These are phyloP conservation scores for Atopsyche davidsoni DNA, from an alignment of 1,140 invertebrate genomes.

Conservation along the genomic window DNA sequence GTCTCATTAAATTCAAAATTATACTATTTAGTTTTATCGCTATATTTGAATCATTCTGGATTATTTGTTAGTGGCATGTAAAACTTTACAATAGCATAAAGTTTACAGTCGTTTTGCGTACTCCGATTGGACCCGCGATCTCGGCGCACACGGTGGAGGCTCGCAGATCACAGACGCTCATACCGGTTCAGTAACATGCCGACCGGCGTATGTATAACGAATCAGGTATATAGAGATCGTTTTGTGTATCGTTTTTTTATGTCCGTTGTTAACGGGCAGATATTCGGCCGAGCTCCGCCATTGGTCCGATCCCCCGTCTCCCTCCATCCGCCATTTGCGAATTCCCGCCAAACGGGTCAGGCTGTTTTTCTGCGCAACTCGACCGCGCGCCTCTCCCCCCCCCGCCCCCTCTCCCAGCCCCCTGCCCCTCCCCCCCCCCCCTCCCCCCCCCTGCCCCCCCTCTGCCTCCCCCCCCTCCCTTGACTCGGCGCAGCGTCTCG, in stretches of 20 bases:
- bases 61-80: too few relatives aligned
- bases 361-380: slow-evolving; percentile 16
- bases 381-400: slow-evolving; percentile 6
- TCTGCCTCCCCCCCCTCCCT: neutral
- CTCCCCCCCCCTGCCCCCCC: neutral
- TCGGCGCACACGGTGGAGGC: too few relatives aligned
- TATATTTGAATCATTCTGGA: too few relatives aligned
- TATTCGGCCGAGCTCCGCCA: slow-evolving; percentile 18
- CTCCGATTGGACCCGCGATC: too few relatives aligned
- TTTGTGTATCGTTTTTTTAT: slow-evolving; percentile 12
- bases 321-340: slow-evolving; percentile 26
- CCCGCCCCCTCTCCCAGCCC: slow-evolving; percentile 8
- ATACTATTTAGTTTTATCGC: too few relatives aligned
- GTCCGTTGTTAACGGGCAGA: slow-evolving; percentile 8
- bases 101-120: too few relatives aligned
- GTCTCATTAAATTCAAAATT: too few relatives aligned
- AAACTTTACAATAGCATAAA: too few relatives aligned
- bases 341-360: slow-evolving; percentile 28
- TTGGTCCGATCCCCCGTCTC: slow-evolving; percentile 18
- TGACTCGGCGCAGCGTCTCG: neutral
- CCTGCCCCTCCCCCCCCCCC: neutral
- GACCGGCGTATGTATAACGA: slow-evolving; percentile 4
- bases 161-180: too few relatives aligned
- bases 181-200: slow-evolving; percentile 7
- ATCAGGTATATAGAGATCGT: neutral